Conservation (phyloP, 2,113 vertebrate genomes). For the Etheostoma spectabile region DNA sequence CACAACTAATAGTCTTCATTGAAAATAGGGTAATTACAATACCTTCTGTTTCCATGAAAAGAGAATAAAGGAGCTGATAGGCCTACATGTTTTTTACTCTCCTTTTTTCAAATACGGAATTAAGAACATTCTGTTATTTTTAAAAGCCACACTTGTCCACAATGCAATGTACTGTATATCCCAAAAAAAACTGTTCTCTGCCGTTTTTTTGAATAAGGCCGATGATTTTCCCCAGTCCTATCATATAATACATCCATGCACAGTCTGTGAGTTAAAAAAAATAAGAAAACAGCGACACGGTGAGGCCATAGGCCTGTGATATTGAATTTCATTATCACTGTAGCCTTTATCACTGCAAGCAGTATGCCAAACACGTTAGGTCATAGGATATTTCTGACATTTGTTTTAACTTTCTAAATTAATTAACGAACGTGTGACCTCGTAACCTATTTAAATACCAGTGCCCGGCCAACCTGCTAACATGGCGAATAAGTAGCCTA, state of each 20-base stretch:
- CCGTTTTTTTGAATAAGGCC: background rate
- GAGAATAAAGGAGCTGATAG: background rate
- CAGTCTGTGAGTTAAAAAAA: background rate
- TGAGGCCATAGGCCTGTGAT: slow-evolving; percentile 25
- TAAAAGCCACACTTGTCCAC: slow-evolving; percentile 6
- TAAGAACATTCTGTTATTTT: background rate
- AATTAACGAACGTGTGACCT: background rate
- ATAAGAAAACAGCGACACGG: slow-evolving; percentile 4
- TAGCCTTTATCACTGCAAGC: background rate
- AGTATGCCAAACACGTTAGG: background rate
- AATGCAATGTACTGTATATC: background rate
- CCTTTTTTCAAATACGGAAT: background rate
- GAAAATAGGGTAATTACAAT: background rate
- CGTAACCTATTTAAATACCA: slow-evolving; percentile 2
- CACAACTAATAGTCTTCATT: no score
- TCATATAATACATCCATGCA: no score
- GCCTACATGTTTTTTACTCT: background rate
- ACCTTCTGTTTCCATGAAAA: background rate
- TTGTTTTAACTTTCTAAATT: background rate
- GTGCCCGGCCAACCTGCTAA: background rate
- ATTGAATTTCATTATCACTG: background rate
- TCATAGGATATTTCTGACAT: background rate
- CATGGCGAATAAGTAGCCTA: background rate
- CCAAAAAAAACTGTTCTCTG: background rate
- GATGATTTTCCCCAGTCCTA: slow-evolving; percentile 40